A percentile compares a stretch with the other conserved stretches of the same genome.
These are phyloP conservation scores for Anaspis maculata DNA, from an alignment of 2,888 invertebrate species.

Conservation along the genomic window DNA sequence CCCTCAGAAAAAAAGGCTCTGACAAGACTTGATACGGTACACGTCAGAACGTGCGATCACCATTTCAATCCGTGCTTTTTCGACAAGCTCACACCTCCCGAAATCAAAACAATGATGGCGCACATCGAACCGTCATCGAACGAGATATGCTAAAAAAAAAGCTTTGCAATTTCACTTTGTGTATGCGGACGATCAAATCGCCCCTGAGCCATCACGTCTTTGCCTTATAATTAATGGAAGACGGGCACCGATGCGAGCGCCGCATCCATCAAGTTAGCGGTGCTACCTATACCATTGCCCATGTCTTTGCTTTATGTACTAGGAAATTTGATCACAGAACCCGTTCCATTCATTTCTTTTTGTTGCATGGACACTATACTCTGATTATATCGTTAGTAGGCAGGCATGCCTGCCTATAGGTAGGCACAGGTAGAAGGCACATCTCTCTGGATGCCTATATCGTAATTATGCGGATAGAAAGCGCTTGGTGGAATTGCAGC, in stretches of 20 bases:
- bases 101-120: too few relatives aligned
- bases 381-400: slow-evolving; percentile 20
- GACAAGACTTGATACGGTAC: too few relatives aligned
- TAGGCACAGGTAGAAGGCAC: too few relatives aligned
- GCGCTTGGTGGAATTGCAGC: too few relatives aligned
- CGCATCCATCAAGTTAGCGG: slow-evolving; percentile 25
- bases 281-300: slow-evolving; percentile 15
- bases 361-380: slow-evolving; percentile 15
- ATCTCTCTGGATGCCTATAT: too few relatives aligned
- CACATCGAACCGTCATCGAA: slow-evolving; percentile 13
- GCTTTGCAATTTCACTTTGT: too few relatives aligned
- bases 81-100: too few relatives aligned
- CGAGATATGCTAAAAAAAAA: neutral
- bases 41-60: too few relatives aligned
- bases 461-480: slow-evolving; percentile 21
- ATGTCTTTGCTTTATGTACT: slow-evolving; percentile 17
- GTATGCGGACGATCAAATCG: too few relatives aligned
- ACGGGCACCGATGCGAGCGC: slow-evolving; percentile 22
- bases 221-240: slow-evolving; percentile 23
- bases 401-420: too few relatives aligned
- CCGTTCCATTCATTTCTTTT: slow-evolving; percentile 17
- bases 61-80: too few relatives aligned
- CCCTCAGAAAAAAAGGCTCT: too few relatives aligned
- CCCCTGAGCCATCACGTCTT: slow-evolving; percentile 23
- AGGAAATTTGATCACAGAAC: slow-evolving; percentile 22